Conservation (phyloP, 1,140 invertebrate species). For the Drosophila sechellia region DNA sequence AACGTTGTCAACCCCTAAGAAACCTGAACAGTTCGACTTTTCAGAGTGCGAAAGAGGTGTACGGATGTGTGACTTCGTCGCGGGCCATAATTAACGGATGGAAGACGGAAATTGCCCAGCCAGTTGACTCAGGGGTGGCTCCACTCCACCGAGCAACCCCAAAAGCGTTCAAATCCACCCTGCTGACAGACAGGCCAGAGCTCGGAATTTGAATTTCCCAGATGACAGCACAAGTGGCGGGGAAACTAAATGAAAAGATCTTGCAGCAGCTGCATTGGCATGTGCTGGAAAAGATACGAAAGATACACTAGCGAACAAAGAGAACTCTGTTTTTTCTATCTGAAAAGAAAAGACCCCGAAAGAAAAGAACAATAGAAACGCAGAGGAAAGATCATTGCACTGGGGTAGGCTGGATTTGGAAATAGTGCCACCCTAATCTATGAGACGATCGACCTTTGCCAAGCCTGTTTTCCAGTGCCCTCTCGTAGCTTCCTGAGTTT, state of each 20-base stretch:
- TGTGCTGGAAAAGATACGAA: constrained; percentile 37
- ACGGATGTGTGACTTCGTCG: constrained; percentile 32
- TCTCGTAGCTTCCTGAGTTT: neutral
- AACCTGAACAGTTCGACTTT: constrained; percentile 11
- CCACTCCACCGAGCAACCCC: constrained; percentile 41
- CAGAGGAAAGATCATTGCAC: constrained; percentile 32
- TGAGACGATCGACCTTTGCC: constrained; percentile 41
- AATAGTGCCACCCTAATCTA: constrained; percentile 16
- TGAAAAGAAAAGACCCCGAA: constrained; percentile 17
- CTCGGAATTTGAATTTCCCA: constrained; percentile 29
- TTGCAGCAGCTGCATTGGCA: constrained; percentile 48
- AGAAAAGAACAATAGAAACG: constrained; percentile 15
- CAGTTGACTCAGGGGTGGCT: constrained; percentile 47
- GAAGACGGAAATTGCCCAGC: constrained; percentile 49
- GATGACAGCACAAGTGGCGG: constrained; percentile 29
- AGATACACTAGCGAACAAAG: constrained; percentile 22
- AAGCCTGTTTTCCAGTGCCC: neutral
- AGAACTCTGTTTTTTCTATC: constrained; percentile 14
- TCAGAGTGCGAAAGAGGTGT: constrained; percentile 17
- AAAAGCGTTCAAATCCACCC: constrained; percentile 26
- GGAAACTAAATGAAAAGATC: constrained; percentile 19
- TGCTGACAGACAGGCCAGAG: constrained; percentile 14
- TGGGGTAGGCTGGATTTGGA: constrained; percentile 5
- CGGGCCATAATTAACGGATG: constrained; percentile 34
- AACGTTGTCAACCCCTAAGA: constrained; percentile 23